Percentiles rank a stretch among this genome's conserved stretches.
Conservation (phyloP, 53 echinoderm and acorn worm species). For the Zoroaster sp. region DNA sequence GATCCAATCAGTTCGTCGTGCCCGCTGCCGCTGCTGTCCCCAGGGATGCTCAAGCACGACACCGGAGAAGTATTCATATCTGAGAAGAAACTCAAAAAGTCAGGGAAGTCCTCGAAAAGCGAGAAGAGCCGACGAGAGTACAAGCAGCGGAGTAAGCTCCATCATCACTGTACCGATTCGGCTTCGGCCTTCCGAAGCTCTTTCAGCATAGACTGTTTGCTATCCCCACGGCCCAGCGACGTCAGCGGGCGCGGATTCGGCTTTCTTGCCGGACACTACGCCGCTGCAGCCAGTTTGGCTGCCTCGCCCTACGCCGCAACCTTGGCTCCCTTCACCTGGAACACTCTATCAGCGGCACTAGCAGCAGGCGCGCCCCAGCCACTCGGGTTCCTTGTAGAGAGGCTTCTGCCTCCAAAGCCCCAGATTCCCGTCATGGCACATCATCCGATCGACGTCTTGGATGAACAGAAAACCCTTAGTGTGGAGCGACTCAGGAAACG, state of each 20-base stretch:
- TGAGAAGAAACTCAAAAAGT: constrained; percentile 24
- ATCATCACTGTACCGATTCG: constrained; percentile 29
- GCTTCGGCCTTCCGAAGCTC: constrained; percentile 81
- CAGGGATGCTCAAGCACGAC: neutral
- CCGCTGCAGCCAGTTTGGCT: constrained; percentile 44
- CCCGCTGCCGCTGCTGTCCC: neutral
- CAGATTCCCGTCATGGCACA: constrained; percentile 51
- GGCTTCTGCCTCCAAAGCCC: constrained; percentile 48
- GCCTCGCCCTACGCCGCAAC: constrained; percentile 43
- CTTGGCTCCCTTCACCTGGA: constrained; percentile 43
- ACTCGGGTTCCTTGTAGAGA: constrained; percentile 51
- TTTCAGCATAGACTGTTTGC: constrained; percentile 90
- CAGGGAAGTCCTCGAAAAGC: neutral
- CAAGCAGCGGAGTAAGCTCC: constrained; percentile 8
- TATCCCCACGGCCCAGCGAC: constrained; percentile 71
- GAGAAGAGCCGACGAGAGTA: constrained; percentile 25
- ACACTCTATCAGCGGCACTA: constrained; percentile 44
- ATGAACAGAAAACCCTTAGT: constrained; percentile 84
- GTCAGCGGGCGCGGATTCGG: constrained; percentile 53
- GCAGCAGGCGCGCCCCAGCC: constrained; percentile 50
- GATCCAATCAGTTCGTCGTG: neutral
- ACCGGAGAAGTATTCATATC: neutral
- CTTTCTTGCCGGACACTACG: constrained; percentile 39
- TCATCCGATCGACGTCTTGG: constrained; percentile 52
- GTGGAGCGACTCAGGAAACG: constrained; percentile 83